Evolutionary conservation across 2,888 invertebrate species (phyloP), one percentile per base, ranked within the genome.

Genomic region (Acrocyrtus sp.): DNA sequence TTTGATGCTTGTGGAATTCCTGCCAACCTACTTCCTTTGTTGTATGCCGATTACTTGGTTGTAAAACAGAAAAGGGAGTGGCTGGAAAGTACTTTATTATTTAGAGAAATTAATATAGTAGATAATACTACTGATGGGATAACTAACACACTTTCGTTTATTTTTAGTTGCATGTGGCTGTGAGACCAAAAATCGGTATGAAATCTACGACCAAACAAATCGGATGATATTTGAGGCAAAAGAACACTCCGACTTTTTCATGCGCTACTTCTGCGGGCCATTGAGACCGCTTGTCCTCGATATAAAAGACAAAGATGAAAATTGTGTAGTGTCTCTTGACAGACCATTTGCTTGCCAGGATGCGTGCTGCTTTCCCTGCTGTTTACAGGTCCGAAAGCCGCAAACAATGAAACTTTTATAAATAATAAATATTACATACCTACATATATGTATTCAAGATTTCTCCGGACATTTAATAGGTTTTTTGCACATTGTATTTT

Each of bases 51-150:
- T 1, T 66, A 56, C 24, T 21, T 66, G 48, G 19, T 66, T 22
- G 56, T 66, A 12, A 56, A 66, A 34, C 66, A 66, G 48, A 66
- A 66, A 39, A 66, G 39, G 17, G 66, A 66, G 29, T 66, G 66
- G 66, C 39, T 66, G n/a, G 66, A 66, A 66, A 66, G 66, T 66
- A 66, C n/a, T n/a, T n/a, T n/a, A n/a, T n/a, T n/a, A 56, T 41
- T 53, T 29, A 3, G 5, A n/a, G 26, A 21, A 24, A 27, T 50
- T 51, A 26, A 54, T 34, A n/a, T 26, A 24, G 27, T 27, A 29
- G 27, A 29, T 29, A n/a, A 10, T 26, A 3, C 24, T 47, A 47
- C 12, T 6, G 17, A 6, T 8, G 6, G 47, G 17, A 47, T n/a
- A n/a, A n/a, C n/a, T n/a, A n/a, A n/a, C n/a, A n/a, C n/a, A n/a